Conservation (phyloP, 2,113 vertebrate genomes). For the Typhlomys cinereus region DNA sequence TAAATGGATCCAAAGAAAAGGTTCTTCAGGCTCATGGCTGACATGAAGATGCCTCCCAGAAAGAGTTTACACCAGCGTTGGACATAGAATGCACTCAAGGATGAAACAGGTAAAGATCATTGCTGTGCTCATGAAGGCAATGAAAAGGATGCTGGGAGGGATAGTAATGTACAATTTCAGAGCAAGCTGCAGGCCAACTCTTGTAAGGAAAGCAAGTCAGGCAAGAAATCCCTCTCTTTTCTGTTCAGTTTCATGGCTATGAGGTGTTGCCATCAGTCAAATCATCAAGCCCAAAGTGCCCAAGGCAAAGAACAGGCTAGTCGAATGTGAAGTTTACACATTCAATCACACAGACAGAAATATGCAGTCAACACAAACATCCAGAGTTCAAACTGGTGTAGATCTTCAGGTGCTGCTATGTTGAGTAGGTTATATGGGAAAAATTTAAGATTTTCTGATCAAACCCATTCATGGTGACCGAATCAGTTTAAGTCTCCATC, state of each 20-base stretch:
- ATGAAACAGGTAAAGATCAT: conserved; percentile 95
- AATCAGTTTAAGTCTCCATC: too few species aligned
- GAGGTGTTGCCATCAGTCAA: conserved; percentile 95
- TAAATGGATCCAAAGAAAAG: conserved; percentile 91
- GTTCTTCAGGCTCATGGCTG: conserved; percentile 91
- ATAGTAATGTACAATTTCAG: conserved; percentile 94
- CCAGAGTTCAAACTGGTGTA: too few species aligned
- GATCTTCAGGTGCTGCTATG: too few species aligned
- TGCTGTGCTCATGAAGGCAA: conserved; percentile 94
- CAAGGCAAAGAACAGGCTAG: conserved; percentile 90
- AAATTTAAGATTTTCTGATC: too few species aligned
- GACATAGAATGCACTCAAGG: conserved; percentile 94
- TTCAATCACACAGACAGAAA: too few species aligned
- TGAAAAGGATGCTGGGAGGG: conserved; percentile 96
- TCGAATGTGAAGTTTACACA: too few species aligned
- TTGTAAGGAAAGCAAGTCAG: conserved; percentile 95
- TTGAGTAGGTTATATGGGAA: too few species aligned
- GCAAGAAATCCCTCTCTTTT: conserved; percentile 94
- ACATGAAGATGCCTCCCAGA: conserved; percentile 94
- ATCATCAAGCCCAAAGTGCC: conserved; percentile 93
- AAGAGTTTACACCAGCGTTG: conserved; percentile 95
- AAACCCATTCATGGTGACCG: too few species aligned
- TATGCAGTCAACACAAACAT: too few species aligned
- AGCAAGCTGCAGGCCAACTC: conserved; percentile 93
- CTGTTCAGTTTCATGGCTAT: conserved; percentile 92